Evolutionary conservation across 2,888 invertebrate genomes (phyloP).

Genomic region (Thereva nobilitata): DNA sequence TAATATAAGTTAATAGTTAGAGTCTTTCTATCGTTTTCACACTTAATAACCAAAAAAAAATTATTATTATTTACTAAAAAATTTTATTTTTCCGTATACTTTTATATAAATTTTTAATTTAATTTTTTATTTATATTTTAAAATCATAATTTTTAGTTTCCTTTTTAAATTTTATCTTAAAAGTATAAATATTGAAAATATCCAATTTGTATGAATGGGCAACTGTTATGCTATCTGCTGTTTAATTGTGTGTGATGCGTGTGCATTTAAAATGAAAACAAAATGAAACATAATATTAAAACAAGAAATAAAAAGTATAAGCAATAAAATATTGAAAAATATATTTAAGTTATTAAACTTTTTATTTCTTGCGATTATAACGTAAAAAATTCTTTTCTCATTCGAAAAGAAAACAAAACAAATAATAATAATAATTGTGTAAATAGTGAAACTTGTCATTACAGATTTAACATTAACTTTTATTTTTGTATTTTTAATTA

Average conservation of each 20-base stretch:
- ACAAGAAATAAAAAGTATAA: no score
- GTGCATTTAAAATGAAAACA: slow-evolving; percentile 23
- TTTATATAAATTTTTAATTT: background rate
- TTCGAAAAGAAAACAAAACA: no score
- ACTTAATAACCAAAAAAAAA: no score
- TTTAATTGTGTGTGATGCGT: slow-evolving; percentile 33
- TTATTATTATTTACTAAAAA: slow-evolving; percentile 18
- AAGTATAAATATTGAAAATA: slow-evolving; percentile 28
- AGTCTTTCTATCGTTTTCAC: slow-evolving; percentile 6
- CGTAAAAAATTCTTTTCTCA: no score
- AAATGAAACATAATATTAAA: slow-evolving; percentile 4
- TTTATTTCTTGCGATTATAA: no score
- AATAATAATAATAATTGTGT: no score
- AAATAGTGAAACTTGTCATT: no score
- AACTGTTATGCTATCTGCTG: slow-evolving; percentile 30
- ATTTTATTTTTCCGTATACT: slow-evolving; percentile 45
- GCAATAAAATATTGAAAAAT: no score
- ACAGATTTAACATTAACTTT: no score
- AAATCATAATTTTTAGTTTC: slow-evolving; percentile 40
- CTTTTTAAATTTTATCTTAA: slow-evolving; percentile 34
- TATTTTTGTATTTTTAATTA: no score
- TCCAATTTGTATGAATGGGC: slow-evolving; percentile 36
- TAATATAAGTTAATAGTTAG: background rate
- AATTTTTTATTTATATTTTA: background rate
- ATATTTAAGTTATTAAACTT: no score